Conservation (phyloP, 2,113 vertebrate species). For the Lepus europaeus region DNA sequence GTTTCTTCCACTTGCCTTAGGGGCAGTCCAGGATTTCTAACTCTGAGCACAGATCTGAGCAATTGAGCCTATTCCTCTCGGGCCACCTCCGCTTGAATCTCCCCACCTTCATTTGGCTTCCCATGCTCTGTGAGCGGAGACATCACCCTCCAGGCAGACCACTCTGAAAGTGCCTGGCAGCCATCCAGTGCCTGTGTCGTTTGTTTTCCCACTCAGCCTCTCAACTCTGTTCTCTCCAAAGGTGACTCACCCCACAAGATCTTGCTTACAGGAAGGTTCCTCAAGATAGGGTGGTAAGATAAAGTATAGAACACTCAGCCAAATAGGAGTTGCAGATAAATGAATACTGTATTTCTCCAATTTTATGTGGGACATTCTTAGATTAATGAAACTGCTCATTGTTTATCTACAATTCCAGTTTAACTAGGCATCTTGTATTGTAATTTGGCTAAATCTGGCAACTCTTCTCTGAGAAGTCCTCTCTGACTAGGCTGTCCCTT, state of each 20-base stretch:
- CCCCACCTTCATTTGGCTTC: neutral
- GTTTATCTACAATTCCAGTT: constrained; percentile 52
- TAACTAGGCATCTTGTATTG: neutral
- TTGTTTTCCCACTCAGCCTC: neutral
- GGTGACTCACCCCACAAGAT: constrained; percentile 16
- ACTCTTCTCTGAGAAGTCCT: neutral
- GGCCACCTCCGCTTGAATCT: neutral
- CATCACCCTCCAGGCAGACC: neutral
- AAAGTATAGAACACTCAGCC: neutral
- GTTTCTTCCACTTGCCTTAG: neutral
- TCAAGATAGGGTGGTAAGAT: neutral
- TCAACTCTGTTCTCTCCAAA: neutral
- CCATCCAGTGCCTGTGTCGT: neutral
- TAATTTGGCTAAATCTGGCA: constrained; percentile 26
- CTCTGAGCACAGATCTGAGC: neutral
- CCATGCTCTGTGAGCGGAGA: neutral
- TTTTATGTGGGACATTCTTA: neutral
- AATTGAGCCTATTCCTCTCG: neutral
- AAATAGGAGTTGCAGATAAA: constrained; percentile 14
- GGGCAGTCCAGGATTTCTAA: neutral
- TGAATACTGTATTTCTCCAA: neutral
- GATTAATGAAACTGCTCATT: neutral
- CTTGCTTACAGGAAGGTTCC: neutral
- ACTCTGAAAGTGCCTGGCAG: neutral
- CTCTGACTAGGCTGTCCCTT: neutral